These are phyloP conservation scores for Agrotis ipsilon DNA, from an alignment of 2,888 invertebrate species.

Conservation along the genomic window DNA sequence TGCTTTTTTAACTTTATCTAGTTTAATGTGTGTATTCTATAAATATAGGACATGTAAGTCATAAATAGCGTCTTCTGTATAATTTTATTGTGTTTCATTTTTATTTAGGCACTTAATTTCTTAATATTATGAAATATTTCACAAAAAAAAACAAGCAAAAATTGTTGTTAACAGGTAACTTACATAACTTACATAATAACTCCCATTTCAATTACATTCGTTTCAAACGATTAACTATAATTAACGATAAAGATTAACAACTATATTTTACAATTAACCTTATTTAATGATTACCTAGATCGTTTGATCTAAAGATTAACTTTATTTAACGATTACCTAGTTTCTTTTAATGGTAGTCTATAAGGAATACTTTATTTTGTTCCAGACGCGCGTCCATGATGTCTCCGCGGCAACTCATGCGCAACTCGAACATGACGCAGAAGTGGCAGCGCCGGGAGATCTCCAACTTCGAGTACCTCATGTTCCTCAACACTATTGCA, in stretches of 20 bases:
- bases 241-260: too few species aligned
- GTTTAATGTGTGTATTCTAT: not conserved
- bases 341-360: too few species aligned
- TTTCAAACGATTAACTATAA: too few species aligned
- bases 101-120: not conserved
- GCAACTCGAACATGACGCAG: conserved; percentile 99
- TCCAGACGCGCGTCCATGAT: conserved; percentile 98
- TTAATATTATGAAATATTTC: too few species aligned
- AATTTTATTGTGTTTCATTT: not conserved
- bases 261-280: too few species aligned
- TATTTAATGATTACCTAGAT: too few species aligned
- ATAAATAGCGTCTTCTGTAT: not conserved
- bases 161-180: too few species aligned
- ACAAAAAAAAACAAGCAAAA: too few species aligned
- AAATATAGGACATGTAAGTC: not conserved
- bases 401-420: conserved; percentile 99
- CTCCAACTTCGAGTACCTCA: conserved; percentile 99
- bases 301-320: too few species aligned
- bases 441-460: conserved; percentile 99
- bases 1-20: not conserved
- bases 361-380: conserved; percentile 60
- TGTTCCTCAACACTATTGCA: conserved; percentile 99
- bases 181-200: too few species aligned
- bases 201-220: too few species aligned
- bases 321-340: too few species aligned